phyloP scores from a whole-genome alignment of 2,888 invertebrate species.

The Acleris literana region DNA sequence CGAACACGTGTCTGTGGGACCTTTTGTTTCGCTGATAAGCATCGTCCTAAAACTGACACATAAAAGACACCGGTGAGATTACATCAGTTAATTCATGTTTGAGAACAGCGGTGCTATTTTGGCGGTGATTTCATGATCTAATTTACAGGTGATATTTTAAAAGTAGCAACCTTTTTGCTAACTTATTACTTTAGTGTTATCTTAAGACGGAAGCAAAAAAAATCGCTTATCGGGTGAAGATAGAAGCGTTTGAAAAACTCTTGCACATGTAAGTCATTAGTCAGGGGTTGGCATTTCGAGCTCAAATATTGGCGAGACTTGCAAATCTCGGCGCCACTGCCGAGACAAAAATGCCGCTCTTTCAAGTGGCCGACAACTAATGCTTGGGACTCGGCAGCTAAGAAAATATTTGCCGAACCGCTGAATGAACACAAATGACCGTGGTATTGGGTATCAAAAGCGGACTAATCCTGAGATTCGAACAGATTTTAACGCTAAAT shows the following conservation, averaged over 20 bases:
- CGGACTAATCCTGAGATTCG: conserved; percentile 33
- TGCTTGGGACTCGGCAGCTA: conserved; percentile 66
- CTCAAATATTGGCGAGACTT: conserved; percentile 76
- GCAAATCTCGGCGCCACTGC: conserved; percentile 74
- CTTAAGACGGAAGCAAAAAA: conserved; percentile 46
- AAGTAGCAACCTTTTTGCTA: conserved; percentile 26
- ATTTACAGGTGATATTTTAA: conserved; percentile 30
- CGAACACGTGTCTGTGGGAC: conserved; percentile 59
- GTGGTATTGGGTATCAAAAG: conserved; percentile 68
- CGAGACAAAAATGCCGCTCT: conserved; percentile 56
- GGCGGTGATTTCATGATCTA: conserved; percentile 34
- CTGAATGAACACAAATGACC: conserved; percentile 79
- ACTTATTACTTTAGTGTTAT: conserved; percentile 21
- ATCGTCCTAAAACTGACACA: conserved; percentile 54
- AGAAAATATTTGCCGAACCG: conserved; percentile 74
- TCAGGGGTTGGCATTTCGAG: conserved; percentile 58
- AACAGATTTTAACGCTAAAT: conserved; percentile 32
- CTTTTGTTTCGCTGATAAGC: conserved; percentile 48
- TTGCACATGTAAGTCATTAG: conserved; percentile 80
- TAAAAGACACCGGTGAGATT: conserved; percentile 47
- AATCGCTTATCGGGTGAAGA: conserved; percentile 51
- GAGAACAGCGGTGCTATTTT: conserved; percentile 17
- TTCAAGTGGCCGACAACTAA: conserved; percentile 55
- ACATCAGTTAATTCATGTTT: conserved; percentile 26
- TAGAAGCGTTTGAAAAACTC: conserved; percentile 53